phyloP scores from a whole-genome alignment of 2,113 vertebrate genomes.

The Oryzias curvinotus region DNA sequence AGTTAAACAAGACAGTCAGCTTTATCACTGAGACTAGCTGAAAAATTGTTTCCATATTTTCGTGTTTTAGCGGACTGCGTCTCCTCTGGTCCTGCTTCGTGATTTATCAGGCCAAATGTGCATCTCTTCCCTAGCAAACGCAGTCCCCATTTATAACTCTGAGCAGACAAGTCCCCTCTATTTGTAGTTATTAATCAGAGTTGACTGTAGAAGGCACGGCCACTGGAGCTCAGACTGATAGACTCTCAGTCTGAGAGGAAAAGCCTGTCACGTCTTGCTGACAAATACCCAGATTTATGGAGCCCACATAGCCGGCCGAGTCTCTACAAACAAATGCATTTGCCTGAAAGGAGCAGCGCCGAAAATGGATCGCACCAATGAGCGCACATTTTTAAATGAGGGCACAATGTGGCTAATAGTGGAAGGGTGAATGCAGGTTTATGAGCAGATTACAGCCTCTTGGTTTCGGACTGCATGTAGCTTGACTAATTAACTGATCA shows the following conservation, averaged over 20 bases:
- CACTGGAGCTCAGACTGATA: constrained; percentile 76
- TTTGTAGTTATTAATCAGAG: constrained; percentile 80
- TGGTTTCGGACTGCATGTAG: constrained; percentile 34
- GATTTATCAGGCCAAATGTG: constrained; percentile 75
- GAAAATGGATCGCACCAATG: constrained; percentile 56
- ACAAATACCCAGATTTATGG: constrained; percentile 77
- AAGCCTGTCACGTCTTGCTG: constrained; percentile 73
- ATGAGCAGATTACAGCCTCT: constrained; percentile 42
- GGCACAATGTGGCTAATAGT: constrained; percentile 9
- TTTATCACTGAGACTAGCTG: constrained; percentile 59
- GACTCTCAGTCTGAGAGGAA: constrained; percentile 75
- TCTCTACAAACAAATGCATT: constrained; percentile 72
- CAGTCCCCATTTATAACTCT: constrained; percentile 65
- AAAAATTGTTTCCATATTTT: constrained; percentile 68
- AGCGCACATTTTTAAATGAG: constrained; percentile 54
- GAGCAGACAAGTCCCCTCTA: constrained; percentile 67
- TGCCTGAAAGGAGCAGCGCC: constrained; percentile 64
- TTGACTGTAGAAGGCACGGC: constrained; percentile 74
- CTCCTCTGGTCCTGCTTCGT: constrained; percentile 44
- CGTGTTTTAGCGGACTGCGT: constrained; percentile 51
- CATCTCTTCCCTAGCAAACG: constrained; percentile 67
- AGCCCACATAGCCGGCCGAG: constrained; percentile 62
- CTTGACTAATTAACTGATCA: constrained; percentile 68
- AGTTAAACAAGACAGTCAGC: constrained; percentile 68
- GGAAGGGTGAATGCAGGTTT: constrained; percentile 35